phyloP scores from a whole-genome alignment of 2,113 vertebrate genomes.

The Tricholaema leucomelas region DNA sequence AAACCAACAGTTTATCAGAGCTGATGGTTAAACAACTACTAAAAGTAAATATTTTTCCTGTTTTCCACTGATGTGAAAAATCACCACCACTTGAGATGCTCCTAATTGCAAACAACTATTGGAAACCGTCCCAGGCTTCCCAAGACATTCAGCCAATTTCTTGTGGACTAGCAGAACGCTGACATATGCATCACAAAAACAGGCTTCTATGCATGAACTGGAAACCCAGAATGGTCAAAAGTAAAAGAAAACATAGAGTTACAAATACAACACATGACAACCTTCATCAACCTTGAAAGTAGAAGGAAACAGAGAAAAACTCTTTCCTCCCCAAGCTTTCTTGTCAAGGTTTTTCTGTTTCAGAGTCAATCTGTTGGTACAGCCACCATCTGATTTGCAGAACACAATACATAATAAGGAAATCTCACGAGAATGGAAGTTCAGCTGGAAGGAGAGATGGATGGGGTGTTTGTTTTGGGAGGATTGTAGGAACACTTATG shows the following conservation, averaged over 20 bases:
- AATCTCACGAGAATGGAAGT: background rate
- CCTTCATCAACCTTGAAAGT: background rate
- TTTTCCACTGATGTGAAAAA: background rate
- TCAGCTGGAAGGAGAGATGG: background rate
- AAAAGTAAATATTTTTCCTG: conserved; percentile 44
- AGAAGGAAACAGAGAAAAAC: background rate
- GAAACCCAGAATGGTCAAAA: background rate
- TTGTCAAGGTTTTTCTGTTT: background rate
- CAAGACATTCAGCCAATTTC: conserved; percentile 29
- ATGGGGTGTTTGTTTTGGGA: background rate
- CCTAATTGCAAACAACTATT: conserved; percentile 33
- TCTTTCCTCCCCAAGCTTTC: background rate
- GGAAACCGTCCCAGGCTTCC: conserved; percentile 35
- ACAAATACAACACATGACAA: background rate
- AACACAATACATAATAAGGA: background rate
- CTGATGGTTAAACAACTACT: background rate
- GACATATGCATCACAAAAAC: background rate
- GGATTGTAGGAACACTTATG: accelerated
- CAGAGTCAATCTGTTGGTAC: background rate
- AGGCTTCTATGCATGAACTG: background rate
- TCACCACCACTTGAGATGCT: conserved; percentile 1
- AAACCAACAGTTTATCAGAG: background rate
- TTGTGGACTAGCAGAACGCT: background rate
- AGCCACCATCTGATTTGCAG: background rate
- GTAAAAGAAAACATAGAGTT: background rate